A percentile compares a stretch with the other conserved stretches of the same genome.
These are phyloP conservation scores for Gymnothorax reevesii DNA, from an alignment of 2,797 vertebrate genomes.

Conservation along the genomic window DNA sequence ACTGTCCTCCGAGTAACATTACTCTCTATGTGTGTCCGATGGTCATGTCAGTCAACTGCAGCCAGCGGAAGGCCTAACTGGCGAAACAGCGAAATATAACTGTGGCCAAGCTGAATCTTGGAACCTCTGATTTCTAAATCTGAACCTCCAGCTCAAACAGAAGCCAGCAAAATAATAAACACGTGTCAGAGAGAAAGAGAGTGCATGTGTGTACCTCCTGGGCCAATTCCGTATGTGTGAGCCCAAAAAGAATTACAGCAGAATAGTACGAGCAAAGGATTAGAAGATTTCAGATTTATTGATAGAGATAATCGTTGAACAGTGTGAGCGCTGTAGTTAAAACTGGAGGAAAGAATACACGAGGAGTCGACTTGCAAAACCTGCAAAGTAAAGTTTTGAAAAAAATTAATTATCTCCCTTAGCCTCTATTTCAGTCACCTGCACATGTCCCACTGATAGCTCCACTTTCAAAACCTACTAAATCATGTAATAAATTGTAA, in stretches of 20 bases:
- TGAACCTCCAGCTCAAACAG: constrained; percentile 11
- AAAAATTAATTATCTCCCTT: too few relatives aligned
- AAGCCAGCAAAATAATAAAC: constrained; percentile 15
- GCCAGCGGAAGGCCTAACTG: neutral
- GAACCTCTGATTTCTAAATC: constrained; percentile 8
- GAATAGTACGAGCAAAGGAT: neutral
- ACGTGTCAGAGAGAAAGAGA: constrained; percentile 16
- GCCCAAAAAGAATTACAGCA: constrained; percentile 9
- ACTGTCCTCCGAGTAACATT: neutral
- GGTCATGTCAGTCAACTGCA: neutral
- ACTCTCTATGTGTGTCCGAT: neutral
- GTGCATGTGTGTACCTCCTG: constrained; percentile 12
- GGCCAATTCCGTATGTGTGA: neutral
- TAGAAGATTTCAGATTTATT: neutral
- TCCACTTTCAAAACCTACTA: too few relatives aligned
- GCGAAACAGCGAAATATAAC: neutral
- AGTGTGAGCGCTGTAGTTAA: neutral
- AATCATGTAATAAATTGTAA: too few relatives aligned
- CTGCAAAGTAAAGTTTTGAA: too few relatives aligned
- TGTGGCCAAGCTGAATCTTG: neutral
- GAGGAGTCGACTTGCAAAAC: neutral
- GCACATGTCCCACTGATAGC: too few relatives aligned
- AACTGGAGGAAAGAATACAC: neutral
- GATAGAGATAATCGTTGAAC: neutral
- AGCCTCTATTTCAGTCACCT: too few relatives aligned